Evolutionary conservation across 2,888 invertebrate genomes (phyloP).

Genomic region (Myathropa florea): DNA sequence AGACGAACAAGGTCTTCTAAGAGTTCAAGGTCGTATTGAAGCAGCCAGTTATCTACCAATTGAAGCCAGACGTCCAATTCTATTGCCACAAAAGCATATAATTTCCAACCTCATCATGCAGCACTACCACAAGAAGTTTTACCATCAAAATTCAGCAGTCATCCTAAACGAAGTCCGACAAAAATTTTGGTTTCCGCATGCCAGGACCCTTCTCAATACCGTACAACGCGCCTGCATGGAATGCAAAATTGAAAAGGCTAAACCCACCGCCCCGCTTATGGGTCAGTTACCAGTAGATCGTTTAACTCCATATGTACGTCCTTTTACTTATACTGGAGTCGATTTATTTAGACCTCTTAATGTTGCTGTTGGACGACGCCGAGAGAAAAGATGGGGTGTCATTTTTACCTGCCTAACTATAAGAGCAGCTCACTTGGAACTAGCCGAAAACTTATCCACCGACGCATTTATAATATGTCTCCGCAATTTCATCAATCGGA

Average conservation of each 20-base stretch:
- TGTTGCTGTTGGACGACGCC: conserved; percentile 37
- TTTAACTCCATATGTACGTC: conserved; percentile 46
- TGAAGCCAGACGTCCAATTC: conserved; percentile 40
- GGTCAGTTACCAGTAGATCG: conserved; percentile 52
- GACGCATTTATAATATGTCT: conserved; percentile 28
- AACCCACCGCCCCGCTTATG: conserved; percentile 47
- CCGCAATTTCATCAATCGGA: conserved; percentile 55
- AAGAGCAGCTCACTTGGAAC: conserved; percentile 52
- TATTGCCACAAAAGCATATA: conserved; percentile 40
- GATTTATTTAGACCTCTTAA: conserved; percentile 36
- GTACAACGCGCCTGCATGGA: too few relatives aligned
- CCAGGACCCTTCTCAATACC: too few relatives aligned
- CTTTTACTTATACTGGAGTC: conserved; percentile 64
- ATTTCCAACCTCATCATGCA: conserved; percentile 36
- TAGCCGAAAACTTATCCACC: conserved; percentile 40
- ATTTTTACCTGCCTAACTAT: conserved; percentile 36
- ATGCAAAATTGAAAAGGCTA: too few relatives aligned
- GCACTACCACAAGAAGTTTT: conserved; percentile 23
- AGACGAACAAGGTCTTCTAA: conserved; percentile 18
- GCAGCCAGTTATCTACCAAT: conserved; percentile 31
- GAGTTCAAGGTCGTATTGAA: conserved; percentile 41
- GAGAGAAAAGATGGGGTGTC: conserved; percentile 52
- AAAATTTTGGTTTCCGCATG: conserved; percentile 48
- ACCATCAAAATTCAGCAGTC: conserved; percentile 34
- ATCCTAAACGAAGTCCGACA: conserved; percentile 37